These are phyloP conservation scores for Scytalopus superciliaris DNA, from an alignment of 2,113 vertebrate genomes.

Conservation along the genomic window DNA sequence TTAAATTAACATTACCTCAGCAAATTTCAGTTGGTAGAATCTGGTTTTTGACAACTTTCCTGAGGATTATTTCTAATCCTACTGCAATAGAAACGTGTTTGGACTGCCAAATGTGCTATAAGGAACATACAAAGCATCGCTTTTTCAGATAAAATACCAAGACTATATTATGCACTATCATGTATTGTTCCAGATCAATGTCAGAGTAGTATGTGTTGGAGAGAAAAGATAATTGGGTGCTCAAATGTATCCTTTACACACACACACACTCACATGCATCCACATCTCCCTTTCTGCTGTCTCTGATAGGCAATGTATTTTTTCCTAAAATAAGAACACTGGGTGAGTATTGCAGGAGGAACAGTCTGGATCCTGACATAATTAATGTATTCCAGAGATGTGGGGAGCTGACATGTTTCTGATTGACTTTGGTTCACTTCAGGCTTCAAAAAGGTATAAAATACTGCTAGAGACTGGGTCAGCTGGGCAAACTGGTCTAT, in stretches of 20 bases:
- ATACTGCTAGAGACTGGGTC: neutral
- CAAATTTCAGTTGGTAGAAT: neutral
- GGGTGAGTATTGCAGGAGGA: neutral
- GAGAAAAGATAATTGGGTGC: neutral
- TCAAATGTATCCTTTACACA: neutral
- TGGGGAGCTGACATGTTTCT: neutral
- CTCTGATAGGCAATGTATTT: neutral
- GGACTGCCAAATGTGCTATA: neutral
- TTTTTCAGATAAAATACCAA: neutral
- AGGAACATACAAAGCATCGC: neutral
- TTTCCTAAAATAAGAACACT: neutral
- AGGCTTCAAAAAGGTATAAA: neutral
- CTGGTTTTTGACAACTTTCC: neutral
- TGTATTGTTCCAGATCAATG: neutral
- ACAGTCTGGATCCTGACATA: neutral
- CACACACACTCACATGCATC: neutral
- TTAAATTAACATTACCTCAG: neutral
- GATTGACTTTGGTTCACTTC: neutral
- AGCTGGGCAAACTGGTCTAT: neutral
- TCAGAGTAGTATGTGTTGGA: neutral
- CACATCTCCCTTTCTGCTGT: neutral
- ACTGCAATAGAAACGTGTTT: conserved; percentile 7
- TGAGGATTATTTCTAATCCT: neutral
- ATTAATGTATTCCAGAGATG: neutral
- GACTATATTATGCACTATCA: accelerated